These are phyloP conservation scores for Alcedo atthis DNA, from an alignment of 2,797 vertebrate species.

Conservation along the genomic window DNA sequence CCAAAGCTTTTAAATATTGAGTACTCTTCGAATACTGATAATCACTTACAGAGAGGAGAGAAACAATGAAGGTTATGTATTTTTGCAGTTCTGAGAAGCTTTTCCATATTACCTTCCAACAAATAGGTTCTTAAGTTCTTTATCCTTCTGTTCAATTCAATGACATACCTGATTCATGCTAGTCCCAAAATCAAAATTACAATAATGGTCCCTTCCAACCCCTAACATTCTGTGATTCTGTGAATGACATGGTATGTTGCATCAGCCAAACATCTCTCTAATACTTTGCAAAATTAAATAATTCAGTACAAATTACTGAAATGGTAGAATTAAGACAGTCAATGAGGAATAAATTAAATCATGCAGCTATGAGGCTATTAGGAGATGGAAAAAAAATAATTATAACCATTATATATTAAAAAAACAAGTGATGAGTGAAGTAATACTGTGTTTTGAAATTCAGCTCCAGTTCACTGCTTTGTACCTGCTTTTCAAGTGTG, in stretches of 20 bases:
- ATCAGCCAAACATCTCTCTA: neutral
- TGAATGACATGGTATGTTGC: neutral
- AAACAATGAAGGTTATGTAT: neutral
- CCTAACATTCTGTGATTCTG: too few species aligned
- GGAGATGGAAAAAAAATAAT: neutral
- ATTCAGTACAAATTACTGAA: constrained; percentile 12
- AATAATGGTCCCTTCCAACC: neutral
- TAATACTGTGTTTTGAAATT: neutral
- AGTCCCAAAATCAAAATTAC: neutral
- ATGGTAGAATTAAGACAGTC: neutral
- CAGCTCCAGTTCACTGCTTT: neutral
- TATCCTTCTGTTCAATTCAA: neutral
- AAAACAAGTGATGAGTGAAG: neutral
- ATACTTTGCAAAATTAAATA: constrained; percentile 12
- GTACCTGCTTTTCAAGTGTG: neutral
- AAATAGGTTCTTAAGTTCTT: neutral
- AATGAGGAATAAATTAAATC: constrained; percentile 7
- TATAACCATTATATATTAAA: neutral
- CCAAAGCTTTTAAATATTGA: neutral
- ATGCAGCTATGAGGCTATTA: neutral
- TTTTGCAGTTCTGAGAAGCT: neutral
- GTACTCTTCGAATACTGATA: neutral
- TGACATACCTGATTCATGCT: neutral
- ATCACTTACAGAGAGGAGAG: neutral
- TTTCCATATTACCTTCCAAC: neutral